These are phyloP conservation scores for Chydorus sphaericus DNA, from an alignment of 2,888 invertebrate genomes.

Conservation along the genomic window DNA sequence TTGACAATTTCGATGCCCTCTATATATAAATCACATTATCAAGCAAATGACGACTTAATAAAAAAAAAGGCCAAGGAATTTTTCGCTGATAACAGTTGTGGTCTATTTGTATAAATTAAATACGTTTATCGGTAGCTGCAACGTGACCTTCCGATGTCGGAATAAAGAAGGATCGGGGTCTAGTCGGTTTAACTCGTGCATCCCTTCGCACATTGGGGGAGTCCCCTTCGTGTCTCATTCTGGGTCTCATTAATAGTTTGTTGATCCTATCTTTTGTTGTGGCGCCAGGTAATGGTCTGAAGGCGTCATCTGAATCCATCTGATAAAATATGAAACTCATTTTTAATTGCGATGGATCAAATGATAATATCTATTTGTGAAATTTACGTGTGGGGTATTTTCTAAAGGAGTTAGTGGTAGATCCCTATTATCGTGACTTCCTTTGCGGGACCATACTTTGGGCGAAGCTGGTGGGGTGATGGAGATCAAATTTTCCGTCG, in stretches of 20 bases:
- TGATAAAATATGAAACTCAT: too few species aligned
- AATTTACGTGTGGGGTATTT: too few species aligned
- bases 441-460: not conserved
- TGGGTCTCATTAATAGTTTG: too few species aligned
- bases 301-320: too few species aligned
- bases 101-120: not conserved
- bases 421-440: not conserved
- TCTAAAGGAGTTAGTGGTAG: not conserved
- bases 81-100: not conserved
- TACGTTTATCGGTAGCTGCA: conserved; percentile 4
- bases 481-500: conserved; percentile 1
- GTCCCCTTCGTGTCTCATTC: too few species aligned
- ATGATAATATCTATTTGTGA: too few species aligned
- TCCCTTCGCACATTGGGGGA: too few species aligned
- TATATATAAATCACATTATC: not conserved
- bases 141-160: conserved; percentile 3
- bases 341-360: too few species aligned
- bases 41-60: not conserved
- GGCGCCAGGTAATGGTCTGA: too few species aligned
- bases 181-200: not conserved
- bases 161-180: not conserved
- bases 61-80: not conserved
- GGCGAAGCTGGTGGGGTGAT: not conserved
- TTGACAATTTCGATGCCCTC: not conserved
- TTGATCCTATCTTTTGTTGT: too few species aligned